These are phyloP conservation scores for Drosophila affinis DNA, from an alignment of 2,888 invertebrate species.

Conservation along the genomic window DNA sequence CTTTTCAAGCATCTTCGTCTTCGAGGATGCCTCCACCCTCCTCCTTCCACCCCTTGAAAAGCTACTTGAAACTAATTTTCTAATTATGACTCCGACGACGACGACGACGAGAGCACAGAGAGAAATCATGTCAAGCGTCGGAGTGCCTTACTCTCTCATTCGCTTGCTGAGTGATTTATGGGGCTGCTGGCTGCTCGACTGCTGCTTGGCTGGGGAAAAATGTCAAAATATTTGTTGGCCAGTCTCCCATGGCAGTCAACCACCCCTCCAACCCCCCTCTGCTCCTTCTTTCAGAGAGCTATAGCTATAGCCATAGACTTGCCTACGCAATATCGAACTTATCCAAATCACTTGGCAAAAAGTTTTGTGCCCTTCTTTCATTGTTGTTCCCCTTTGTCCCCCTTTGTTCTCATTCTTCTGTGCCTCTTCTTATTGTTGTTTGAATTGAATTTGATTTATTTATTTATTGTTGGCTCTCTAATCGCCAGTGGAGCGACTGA, in stretches of 20 bases:
- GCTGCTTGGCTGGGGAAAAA: conserved; percentile 77
- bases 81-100: conserved; percentile 82
- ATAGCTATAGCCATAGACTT: conserved; percentile 21
- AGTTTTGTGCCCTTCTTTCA: conserved; percentile 35
- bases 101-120: conserved; percentile 61
- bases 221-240: conserved; percentile 80
- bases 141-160: conserved; percentile 19
- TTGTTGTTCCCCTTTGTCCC: not conserved
- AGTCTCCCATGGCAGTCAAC: conserved; percentile 15
- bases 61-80: conserved; percentile 74
- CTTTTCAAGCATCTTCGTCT: not conserved
- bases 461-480: conserved; percentile 68
- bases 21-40: not conserved
- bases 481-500: conserved; percentile 73
- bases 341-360: conserved; percentile 64
- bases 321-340: conserved; percentile 66
- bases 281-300: not conserved
- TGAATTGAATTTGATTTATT: conserved; percentile 69
- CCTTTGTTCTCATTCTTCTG: conserved; percentile 5
- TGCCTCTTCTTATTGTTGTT: conserved; percentile 21
- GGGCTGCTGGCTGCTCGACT: conserved; percentile 64
- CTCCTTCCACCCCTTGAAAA: not conserved
- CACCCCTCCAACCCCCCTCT: not conserved
- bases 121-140: conserved; percentile 80
- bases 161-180: conserved; percentile 83